These are phyloP conservation scores for Podilymbus podiceps DNA, from an alignment of 2,113 vertebrate species.

Conservation along the genomic window DNA sequence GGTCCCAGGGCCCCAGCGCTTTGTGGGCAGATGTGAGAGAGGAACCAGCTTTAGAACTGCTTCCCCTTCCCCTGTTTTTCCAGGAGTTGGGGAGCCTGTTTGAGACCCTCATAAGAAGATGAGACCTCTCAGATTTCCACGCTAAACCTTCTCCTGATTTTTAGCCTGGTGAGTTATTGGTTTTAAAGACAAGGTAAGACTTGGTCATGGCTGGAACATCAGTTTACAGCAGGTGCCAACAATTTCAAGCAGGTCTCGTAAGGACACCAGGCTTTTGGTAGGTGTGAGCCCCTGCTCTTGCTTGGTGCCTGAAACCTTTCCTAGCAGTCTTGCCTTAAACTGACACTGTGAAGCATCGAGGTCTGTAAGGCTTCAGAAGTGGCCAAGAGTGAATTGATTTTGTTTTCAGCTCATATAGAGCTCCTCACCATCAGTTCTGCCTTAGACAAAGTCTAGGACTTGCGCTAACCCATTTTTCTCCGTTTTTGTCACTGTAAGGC, in stretches of 20 bases:
- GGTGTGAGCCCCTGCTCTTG: fast-evolving
- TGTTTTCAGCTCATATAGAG: background rate
- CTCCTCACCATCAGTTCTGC: background rate
- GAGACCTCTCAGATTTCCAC: background rate
- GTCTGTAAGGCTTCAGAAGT: background rate
- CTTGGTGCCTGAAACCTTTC: fast-evolving
- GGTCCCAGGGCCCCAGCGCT: fast-evolving
- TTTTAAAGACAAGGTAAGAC: background rate
- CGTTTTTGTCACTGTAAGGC: background rate
- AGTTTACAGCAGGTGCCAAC: background rate
- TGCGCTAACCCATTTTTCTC: constrained; percentile 5
- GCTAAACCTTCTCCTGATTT: background rate
- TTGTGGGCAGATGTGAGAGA: background rate
- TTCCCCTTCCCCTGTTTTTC: background rate
- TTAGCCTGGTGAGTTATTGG: background rate
- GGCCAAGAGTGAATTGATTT: background rate
- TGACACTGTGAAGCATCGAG: background rate
- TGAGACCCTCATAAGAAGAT: background rate
- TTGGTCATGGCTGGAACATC: background rate
- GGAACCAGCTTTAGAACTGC: background rate
- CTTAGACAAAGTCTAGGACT: background rate
- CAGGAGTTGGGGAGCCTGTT: background rate
- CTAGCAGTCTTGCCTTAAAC: background rate
- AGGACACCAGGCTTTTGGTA: background rate
- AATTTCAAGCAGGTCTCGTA: background rate